Percentiles rank a stretch among this genome's conserved stretches.
Conservation (phyloP, 2,888 invertebrate species). For the Cryptocephalus moraei region DNA sequence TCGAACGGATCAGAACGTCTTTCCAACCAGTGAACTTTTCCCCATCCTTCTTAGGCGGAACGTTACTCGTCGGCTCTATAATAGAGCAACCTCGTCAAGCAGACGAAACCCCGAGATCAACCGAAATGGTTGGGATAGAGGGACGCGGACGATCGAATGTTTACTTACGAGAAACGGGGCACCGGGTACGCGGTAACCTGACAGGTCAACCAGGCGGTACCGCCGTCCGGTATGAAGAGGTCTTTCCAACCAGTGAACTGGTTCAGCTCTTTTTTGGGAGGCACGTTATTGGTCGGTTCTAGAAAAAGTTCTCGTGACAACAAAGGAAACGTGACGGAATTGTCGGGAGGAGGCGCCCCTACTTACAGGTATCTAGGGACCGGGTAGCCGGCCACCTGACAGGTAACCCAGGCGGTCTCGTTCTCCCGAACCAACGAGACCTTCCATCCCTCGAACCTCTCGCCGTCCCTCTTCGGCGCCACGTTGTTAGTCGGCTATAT, state of each 20-base stretch:
- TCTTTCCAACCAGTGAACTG: constrained; percentile 43
- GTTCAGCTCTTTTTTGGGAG: constrained; percentile 48
- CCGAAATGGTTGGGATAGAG: background rate
- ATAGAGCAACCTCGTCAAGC: too few relatives aligned
- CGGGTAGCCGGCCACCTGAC: constrained; percentile 47
- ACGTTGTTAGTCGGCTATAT: constrained; percentile 52
- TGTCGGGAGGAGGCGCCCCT: background rate
- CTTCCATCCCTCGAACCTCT: constrained; percentile 48
- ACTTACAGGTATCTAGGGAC: constrained; percentile 37
- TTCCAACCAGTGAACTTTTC: constrained; percentile 36
- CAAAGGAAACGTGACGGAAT: background rate
- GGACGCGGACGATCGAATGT: background rate
- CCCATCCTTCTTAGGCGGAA: constrained; percentile 43
- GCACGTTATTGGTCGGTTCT: constrained; percentile 51
- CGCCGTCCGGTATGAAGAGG: constrained; percentile 43
- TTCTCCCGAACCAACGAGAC: constrained; percentile 44
- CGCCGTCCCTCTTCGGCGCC: constrained; percentile 50
- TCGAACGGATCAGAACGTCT: constrained; percentile 22
- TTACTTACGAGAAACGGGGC: constrained; percentile 37
- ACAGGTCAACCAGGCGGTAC: constrained; percentile 53
- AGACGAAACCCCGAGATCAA: too few relatives aligned
- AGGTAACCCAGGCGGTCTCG: constrained; percentile 51
- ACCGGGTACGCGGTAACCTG: constrained; percentile 58
- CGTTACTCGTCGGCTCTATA: constrained; percentile 53
- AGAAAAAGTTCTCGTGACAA: constrained; percentile 11